Evolutionary conservation across 2,113 vertebrate species (phyloP).

Genomic region (Crotophaga sulcirostris): DNA sequence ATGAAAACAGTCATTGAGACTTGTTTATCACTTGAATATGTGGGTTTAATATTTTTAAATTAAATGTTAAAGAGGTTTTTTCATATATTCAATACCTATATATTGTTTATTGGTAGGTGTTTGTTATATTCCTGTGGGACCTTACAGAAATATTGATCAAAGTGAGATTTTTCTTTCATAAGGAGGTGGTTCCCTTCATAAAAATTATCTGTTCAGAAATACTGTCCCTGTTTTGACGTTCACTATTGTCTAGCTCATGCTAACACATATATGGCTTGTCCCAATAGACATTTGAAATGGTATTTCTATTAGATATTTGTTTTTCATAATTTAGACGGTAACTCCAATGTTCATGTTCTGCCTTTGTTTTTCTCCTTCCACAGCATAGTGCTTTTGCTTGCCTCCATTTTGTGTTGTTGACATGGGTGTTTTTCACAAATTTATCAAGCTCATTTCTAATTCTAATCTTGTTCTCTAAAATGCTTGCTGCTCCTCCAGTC

Average conservation of each 20-base stretch:
- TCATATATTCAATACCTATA: neutral
- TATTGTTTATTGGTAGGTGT: neutral
- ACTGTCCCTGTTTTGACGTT: neutral
- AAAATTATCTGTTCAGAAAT: neutral
- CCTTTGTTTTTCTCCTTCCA: neutral
- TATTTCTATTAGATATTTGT: neutral
- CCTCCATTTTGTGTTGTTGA: neutral
- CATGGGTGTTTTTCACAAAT: neutral
- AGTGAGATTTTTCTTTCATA: neutral
- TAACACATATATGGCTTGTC: neutral
- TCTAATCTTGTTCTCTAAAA: neutral
- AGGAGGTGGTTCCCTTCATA: neutral
- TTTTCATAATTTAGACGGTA: neutral
- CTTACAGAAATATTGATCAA: neutral
- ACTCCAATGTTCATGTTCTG: neutral
- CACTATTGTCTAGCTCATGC: neutral
- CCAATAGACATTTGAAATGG: neutral
- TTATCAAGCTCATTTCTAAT: neutral
- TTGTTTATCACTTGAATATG: conserved; percentile 35
- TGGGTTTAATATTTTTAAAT: conserved; percentile 57
- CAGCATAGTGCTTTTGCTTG: neutral
- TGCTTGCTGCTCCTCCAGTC: neutral
- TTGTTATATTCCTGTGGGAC: neutral
- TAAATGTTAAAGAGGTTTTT: neutral
- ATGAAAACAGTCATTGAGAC: neutral